Base-by-base conservation (phyloP, 2,113 vertebrate genomes). In the Lepus timidus region DNA sequence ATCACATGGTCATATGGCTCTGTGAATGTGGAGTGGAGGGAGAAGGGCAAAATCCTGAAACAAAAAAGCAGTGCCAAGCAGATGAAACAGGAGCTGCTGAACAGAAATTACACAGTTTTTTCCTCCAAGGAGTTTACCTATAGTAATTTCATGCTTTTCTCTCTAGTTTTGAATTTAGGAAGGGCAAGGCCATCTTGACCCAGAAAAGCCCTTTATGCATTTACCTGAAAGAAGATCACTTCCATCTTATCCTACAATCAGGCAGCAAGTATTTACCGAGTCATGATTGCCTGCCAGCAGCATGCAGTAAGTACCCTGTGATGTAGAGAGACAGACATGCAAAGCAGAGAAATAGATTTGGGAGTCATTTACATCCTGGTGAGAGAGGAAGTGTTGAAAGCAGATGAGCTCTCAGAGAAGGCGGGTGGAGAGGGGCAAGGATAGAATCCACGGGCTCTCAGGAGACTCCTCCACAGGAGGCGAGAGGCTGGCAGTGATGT, bases 231-330 rank as follows among this genome's bases (percentile, higher is more conserved):
- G 95, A 95, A 58, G 88, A 96, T 96, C 70, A 75, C 88, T 92
- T 96, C 92, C 22, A 33, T 93, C 78, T 96, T 90, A 85, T 96
- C 65, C 90, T 88, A 85, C 95, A 96, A 90, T 97, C 95, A 97
- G 95, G 92, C 90, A 36, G 96, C 82, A 80, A 96, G 95, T 96
- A 85, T 96, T 96, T 95, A 94, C 93, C 71, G 83, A 92, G 90
- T 88, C 93, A 95, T 95, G 97, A 96, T 82, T 96, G 95, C 96
- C 95, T 97, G 85, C 88, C 95, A 95, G 88, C 90, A 95, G 95
- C 95, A 68, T 83, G 74, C 90, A 85, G 93, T 85, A 93, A 95
- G 90, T 90, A 92, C 68, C 61, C 93, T 80, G 94, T 86, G 95
- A 97, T 96, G 85, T 51, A 96, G 73, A 92, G 96, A 96, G 90